phyloP scores from a whole-genome alignment of 2,888 invertebrate genomes.

The Vannuccia rotundouncinata region DNA sequence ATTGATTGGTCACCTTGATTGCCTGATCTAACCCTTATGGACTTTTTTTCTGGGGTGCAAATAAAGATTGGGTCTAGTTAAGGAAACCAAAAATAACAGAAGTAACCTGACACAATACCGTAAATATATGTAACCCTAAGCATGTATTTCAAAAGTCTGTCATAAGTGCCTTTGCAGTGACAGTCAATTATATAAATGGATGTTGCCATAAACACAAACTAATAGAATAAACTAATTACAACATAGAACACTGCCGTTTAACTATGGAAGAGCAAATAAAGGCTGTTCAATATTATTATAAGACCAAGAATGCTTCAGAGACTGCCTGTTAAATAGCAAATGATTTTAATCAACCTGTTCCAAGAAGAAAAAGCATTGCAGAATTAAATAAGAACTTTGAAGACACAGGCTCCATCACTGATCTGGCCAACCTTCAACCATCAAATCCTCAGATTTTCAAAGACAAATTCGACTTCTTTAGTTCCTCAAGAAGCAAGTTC shows the following conservation, averaged over 20 bases:
- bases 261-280: not conserved
- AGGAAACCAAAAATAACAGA: no score
- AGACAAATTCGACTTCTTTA: not conserved
- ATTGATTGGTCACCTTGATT: no score
- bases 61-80: no score
- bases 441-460: not conserved
- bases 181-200: no score
- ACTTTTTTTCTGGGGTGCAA: no score
- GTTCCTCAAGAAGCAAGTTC: not conserved
- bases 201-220: no score
- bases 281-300: not conserved
- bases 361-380: not conserved
- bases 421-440: not conserved
- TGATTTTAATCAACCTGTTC: not conserved
- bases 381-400: not conserved
- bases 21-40: no score
- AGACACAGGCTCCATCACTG: not conserved
- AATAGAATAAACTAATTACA: not conserved
- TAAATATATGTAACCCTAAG: not conserved
- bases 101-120: not conserved
- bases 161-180: not conserved
- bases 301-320: not conserved
- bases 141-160: not conserved
- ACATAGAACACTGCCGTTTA: not conserved
- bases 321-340: not conserved